Conservation (phyloP, 2,797 vertebrate genomes). For the Poecile montanus region DNA sequence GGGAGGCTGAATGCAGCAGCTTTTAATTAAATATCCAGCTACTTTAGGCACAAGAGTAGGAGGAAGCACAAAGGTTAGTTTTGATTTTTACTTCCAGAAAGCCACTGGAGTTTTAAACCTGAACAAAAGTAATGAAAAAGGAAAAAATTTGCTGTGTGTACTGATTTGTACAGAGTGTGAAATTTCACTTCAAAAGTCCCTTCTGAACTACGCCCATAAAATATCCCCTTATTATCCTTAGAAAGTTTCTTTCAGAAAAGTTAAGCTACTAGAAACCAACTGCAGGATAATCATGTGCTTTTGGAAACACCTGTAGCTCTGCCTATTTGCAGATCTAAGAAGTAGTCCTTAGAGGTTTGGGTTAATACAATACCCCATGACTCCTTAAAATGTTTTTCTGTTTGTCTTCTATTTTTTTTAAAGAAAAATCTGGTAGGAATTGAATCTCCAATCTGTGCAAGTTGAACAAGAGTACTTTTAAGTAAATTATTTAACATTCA, state of each 20-base stretch:
- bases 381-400: neutral
- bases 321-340: neutral
- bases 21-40: neutral
- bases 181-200: neutral
- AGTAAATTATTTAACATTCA: neutral
- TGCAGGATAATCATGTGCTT: neutral
- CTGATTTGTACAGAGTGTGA: neutral
- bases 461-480: neutral
- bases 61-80: neutral
- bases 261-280: neutral
- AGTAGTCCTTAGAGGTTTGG: neutral
- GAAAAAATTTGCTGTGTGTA: neutral
- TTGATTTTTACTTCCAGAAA: neutral
- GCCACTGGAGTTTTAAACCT: neutral
- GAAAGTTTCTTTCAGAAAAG: neutral
- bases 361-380: neutral
- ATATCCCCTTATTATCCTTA: neutral
- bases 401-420: neutral
- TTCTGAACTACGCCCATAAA: neutral
- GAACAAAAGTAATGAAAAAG: neutral
- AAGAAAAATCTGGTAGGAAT: neutral
- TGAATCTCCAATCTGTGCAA: neutral
- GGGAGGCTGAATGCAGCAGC: neutral
- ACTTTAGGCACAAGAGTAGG: neutral
- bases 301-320: neutral